Conservation (phyloP, 2,888 invertebrate genomes). For the Eumacrocentrus americanus region DNA sequence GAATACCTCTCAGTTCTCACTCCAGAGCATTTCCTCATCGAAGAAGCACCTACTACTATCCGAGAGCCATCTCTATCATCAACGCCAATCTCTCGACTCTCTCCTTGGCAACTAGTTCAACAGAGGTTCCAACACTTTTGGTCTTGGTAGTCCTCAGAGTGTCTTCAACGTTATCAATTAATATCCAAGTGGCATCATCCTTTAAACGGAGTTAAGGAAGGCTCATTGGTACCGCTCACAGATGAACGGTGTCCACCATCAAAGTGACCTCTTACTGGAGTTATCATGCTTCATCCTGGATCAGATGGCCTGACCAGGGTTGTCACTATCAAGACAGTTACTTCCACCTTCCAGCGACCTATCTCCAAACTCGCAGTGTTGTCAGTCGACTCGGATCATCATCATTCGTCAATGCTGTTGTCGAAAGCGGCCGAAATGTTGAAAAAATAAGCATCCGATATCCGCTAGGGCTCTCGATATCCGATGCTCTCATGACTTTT, state of each 20-base stretch:
- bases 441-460: too few species aligned
- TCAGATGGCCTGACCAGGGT: slow-evolving; percentile 24
- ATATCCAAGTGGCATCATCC: slow-evolving; percentile 21
- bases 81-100: not conserved
- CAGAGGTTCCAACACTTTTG: slow-evolving; percentile 11
- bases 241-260: slow-evolving; percentile 22
- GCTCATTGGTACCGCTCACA: slow-evolving; percentile 23
- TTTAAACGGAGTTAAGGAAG: not conserved
- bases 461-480: too few species aligned
- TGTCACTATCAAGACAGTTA: slow-evolving; percentile 18
- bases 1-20: slow-evolving; percentile 7
- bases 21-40: slow-evolving; percentile 22
- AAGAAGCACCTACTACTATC: not conserved
- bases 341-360: slow-evolving; percentile 7
- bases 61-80: slow-evolving; percentile 1
- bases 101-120: slow-evolving; percentile 11
- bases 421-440: slow-evolving; percentile 9
- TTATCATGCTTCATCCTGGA: not conserved
- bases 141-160: slow-evolving; percentile 12
- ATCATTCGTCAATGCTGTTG: slow-evolving; percentile 8
- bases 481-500: too few species aligned
- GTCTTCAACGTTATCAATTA: too few species aligned
- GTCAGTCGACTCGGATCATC: not conserved
- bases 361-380: slow-evolving; percentile 11
- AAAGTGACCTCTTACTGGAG: slow-evolving; percentile 18